A percentile compares a stretch with the other conserved stretches of the same genome.
These are phyloP conservation scores for Bos indicus DNA, from an alignment of 2,113 vertebrate species.

Conservation along the genomic window DNA sequence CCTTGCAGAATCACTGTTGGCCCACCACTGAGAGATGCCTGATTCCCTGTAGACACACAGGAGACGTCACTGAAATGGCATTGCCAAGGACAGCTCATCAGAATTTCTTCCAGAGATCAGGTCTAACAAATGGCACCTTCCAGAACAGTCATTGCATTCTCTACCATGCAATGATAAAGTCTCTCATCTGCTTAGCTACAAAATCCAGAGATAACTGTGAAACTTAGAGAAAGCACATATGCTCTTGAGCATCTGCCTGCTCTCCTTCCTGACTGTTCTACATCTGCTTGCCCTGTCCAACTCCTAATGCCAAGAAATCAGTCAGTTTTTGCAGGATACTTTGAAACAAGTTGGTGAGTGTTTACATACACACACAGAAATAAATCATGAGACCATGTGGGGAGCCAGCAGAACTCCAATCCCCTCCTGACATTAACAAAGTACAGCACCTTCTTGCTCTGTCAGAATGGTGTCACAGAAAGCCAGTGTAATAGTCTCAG, in stretches of 20 bases:
- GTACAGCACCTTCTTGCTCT: neutral
- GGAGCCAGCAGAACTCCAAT: neutral
- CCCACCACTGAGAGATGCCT: neutral
- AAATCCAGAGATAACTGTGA: neutral
- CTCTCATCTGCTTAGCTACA: neutral
- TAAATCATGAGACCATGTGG: neutral
- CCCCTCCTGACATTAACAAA: neutral
- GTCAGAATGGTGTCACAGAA: neutral
- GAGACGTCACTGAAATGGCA: neutral
- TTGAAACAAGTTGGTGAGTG: neutral
- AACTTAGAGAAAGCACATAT: neutral
- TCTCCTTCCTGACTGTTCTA: neutral
- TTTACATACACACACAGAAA: neutral
- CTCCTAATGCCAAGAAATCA: neutral
- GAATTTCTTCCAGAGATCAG: neutral
- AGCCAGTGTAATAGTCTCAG: neutral
- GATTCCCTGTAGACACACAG: rapidly evolving
- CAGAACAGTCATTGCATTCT: neutral
- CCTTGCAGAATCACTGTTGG: neutral
- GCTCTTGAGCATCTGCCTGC: neutral
- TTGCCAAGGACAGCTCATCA: neutral
- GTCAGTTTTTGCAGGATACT: neutral
- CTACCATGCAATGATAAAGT: neutral
- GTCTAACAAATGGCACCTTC: neutral
- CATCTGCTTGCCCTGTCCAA: neutral